Evolutionary conservation across 2,797 vertebrate genomes (phyloP).

Genomic region (Acipenser oxyrinchus): DNA sequence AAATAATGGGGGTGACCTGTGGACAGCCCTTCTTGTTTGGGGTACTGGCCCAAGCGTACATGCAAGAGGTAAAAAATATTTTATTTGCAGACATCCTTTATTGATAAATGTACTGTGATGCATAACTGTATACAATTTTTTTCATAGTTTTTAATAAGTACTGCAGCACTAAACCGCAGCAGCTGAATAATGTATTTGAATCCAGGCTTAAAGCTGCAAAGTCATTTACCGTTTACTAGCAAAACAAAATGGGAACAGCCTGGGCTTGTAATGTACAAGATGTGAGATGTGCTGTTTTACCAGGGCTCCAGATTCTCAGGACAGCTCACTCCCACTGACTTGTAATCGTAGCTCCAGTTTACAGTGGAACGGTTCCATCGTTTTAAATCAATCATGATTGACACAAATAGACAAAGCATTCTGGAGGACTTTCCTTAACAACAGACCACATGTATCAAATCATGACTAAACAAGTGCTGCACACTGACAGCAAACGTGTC

Average conservation of each 20-base stretch:
- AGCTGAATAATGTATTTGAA: conserved; percentile 39
- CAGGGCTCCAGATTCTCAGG: background rate
- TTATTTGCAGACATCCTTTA: too few species aligned
- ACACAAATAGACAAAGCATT: conserved; percentile 2
- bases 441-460: background rate
- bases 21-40: too few species aligned
- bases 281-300: background rate
- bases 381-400: background rate
- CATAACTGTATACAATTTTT: too few species aligned
- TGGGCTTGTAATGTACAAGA: background rate
- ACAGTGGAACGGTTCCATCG: background rate
- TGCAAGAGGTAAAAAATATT: too few species aligned
- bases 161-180: conserved; percentile 15
- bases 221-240: conserved; percentile 3
- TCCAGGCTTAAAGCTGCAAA: conserved; percentile 45
- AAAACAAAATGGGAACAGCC: background rate
- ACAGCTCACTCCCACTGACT: background rate
- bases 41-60: too few species aligned
- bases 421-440: background rate
- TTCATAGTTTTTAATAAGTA: conserved; percentile 18
- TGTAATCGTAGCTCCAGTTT: background rate
- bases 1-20: too few species aligned
- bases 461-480: background rate
- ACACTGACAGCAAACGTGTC: background rate
- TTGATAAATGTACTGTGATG: too few species aligned